These are phyloP conservation scores for Junonia oenone DNA, from an alignment of 2,888 invertebrate species.

Conservation along the genomic window DNA sequence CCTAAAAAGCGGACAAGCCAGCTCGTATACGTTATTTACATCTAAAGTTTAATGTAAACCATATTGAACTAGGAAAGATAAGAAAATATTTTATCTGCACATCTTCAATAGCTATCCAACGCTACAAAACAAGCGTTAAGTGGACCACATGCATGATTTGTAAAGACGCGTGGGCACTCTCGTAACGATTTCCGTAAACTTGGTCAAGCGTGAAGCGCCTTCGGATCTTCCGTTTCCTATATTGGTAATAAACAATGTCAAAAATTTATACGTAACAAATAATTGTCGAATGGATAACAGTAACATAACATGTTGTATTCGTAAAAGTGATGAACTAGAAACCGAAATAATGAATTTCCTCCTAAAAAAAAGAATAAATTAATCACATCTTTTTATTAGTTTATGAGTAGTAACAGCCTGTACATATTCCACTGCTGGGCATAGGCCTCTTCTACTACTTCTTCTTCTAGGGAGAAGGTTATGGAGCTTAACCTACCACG, in stretches of 20 bases:
- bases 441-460: no score
- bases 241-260: conserved; percentile 7
- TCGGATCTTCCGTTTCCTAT: conserved; percentile 23
- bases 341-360: no score
- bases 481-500: no score
- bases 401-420: no score
- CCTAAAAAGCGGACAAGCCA: no score
- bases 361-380: no score
- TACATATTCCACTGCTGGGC: no score
- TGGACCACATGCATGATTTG: neutral
- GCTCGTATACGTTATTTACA: no score
- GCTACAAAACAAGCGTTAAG: neutral
- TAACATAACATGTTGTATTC: neutral
- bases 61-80: neutral
- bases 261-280: conserved; percentile 3
- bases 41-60: no score
- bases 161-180: conserved; percentile 13
- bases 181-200: conserved; percentile 14
- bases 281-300: neutral
- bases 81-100: neutral
- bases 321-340: no score
- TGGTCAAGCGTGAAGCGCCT: conserved; percentile 14
- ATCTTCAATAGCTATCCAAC: neutral
- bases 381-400: no score
- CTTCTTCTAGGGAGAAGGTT: no score